Evolutionary conservation across 2,888 invertebrate genomes (phyloP).

Genomic region (Apotomis betuletana): DNA sequence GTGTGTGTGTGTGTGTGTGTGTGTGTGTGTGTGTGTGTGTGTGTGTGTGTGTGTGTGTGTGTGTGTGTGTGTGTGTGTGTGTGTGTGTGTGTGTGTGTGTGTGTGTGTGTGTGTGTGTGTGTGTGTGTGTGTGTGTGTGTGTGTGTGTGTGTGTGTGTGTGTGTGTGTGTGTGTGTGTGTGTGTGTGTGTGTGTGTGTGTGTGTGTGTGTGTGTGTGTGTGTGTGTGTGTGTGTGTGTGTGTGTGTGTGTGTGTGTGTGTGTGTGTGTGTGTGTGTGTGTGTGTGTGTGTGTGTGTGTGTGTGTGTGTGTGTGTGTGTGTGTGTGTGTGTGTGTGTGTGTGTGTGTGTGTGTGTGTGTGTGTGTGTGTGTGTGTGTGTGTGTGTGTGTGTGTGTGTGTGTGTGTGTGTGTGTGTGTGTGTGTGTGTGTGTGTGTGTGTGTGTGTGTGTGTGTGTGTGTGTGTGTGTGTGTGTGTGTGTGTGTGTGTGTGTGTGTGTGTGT

Average conservation of each 20-base stretch:
- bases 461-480: constrained; percentile 1
- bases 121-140: too few species aligned
- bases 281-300: not conserved
- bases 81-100: too few species aligned
- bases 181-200: too few species aligned
- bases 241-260: not conserved
- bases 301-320: not conserved
- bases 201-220: too few species aligned
- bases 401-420: constrained; percentile 1
- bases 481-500: constrained; percentile 1
- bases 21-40: too few species aligned
- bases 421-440: constrained; percentile 1
- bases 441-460: not conserved
- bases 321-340: constrained; percentile 1
- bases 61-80: too few species aligned
- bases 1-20: too few species aligned
- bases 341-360: constrained; percentile 1
- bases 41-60: too few species aligned
- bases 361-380: constrained; percentile 1
- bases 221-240: too few species aligned
- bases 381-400: constrained; percentile 1
- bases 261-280: not conserved
- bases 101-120: too few species aligned
- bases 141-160: too few species aligned
- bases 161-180: too few species aligned